Conservation (phyloP, 2,797 vertebrate species). For the Pteropus rufus region DNA sequence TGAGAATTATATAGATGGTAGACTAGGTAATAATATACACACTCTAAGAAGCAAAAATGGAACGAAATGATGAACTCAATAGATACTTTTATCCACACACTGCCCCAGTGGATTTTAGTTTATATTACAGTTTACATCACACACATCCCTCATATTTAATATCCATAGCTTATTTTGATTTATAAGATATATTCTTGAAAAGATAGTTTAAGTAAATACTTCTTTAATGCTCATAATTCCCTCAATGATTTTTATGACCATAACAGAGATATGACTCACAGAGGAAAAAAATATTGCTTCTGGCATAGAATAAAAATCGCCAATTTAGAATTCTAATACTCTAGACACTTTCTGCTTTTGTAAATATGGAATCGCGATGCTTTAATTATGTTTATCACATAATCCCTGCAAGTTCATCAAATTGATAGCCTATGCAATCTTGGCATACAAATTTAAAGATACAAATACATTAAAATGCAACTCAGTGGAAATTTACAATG, state of each 20-base stretch:
- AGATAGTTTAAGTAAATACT: not conserved
- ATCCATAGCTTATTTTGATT: conserved; percentile 3
- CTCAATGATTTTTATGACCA: not conserved
- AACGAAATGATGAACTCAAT: not conserved
- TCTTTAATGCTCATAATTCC: not conserved
- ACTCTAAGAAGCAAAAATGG: not conserved
- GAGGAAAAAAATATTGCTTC: not conserved
- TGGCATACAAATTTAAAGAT: conserved; percentile 45
- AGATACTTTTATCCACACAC: not conserved
- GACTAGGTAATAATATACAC: not conserved
- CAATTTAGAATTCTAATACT: conserved; percentile 51
- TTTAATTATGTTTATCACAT: conserved; percentile 56
- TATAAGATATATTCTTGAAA: conserved; percentile 26
- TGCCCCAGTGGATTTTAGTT: not conserved
- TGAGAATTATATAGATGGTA: not conserved
- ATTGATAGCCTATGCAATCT: conserved; percentile 23
- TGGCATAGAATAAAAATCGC: conserved; percentile 26
- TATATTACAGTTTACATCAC: not conserved
- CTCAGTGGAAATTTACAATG: not conserved
- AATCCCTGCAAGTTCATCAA: conserved; percentile 37
- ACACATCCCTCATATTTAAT: not conserved
- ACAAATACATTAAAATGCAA: not conserved
- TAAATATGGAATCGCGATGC: not conserved
- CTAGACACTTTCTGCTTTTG: conserved; percentile 34
- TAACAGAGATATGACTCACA: not conserved